Conservation (phyloP, 2,888 invertebrate genomes). For the Rhabditophanes sp. region DNA sequence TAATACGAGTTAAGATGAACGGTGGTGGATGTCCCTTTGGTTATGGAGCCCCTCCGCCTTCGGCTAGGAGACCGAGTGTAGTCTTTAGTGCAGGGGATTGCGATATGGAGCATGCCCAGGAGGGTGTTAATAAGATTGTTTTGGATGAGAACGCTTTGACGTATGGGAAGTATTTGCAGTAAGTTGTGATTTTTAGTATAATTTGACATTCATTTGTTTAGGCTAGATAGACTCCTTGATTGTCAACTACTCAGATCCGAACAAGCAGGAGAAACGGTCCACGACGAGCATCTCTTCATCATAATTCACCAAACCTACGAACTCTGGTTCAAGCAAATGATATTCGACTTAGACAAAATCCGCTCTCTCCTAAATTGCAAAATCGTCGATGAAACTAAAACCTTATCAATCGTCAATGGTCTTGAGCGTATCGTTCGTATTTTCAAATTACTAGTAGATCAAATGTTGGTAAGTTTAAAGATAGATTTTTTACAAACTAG, state of each 20-base stretch:
- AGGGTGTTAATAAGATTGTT: slow-evolving; percentile 35
- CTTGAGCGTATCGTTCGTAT: slow-evolving; percentile 79
- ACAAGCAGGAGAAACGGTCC: slow-evolving; percentile 55
- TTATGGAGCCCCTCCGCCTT: no score
- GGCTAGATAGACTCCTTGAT: slow-evolving; percentile 60
- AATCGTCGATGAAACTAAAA: slow-evolving; percentile 71
- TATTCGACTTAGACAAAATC: slow-evolving; percentile 86
- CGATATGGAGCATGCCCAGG: slow-evolving; percentile 15
- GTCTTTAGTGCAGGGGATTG: no score
- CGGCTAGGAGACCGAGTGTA: no score
- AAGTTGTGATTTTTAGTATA: no score
- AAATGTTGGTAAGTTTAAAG: no score
- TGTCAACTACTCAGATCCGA: slow-evolving; percentile 55
- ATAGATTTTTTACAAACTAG: no score
- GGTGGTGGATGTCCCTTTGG: no score
- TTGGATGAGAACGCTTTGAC: no score
- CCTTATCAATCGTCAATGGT: slow-evolving; percentile 75
- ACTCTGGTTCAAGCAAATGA: slow-evolving; percentile 97
- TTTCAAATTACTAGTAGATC: slow-evolving; percentile 74
- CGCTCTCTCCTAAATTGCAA: slow-evolving; percentile 55
- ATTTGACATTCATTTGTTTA: slow-evolving; percentile 15
- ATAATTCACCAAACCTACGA: slow-evolving; percentile 91
- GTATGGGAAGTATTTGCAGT: no score
- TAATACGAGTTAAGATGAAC: no score
- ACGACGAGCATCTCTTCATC: slow-evolving; percentile 92